phyloP scores from a whole-genome alignment of 2,888 invertebrate genomes.

The Limnephilus marmoratus region DNA sequence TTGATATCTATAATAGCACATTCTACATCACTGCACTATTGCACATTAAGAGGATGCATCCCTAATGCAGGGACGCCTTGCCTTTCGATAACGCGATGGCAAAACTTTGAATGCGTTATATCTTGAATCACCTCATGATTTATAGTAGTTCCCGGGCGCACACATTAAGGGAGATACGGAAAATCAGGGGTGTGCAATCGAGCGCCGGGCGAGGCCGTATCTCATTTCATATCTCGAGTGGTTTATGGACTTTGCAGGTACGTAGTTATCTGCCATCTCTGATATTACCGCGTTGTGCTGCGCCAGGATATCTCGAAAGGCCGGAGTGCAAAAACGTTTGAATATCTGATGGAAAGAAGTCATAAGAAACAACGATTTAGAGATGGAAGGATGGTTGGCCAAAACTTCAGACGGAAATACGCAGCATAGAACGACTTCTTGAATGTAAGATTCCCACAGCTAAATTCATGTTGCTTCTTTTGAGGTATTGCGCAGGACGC shows the following conservation, averaged over 20 bases:
- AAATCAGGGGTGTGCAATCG: constrained; percentile 26
- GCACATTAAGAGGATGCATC: neutral
- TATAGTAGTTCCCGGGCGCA: constrained; percentile 2
- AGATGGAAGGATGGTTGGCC: neutral
- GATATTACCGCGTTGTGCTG: neutral
- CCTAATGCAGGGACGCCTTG: constrained; percentile 23
- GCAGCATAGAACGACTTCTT: neutral
- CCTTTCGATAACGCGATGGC: constrained; percentile 10
- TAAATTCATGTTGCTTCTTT: neutral
- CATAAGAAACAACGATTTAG: neutral
- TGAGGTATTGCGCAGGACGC: too few species aligned
- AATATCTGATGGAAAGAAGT: constrained; percentile 22
- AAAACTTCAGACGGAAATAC: neutral
- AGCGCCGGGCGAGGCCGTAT: neutral
- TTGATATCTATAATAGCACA: neutral
- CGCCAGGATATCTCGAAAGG: neutral
- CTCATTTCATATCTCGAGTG: constrained; percentile 12
- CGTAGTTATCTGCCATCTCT: constrained; percentile 18
- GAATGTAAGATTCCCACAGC: neutral
- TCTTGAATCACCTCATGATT: constrained; percentile 21
- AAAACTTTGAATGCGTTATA: constrained; percentile 17
- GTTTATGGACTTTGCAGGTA: constrained; percentile 2
- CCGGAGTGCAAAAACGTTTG: neutral
- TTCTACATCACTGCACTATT: neutral
- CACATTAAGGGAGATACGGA: constrained; percentile 31